These are phyloP conservation scores for Corythoichthys haematopterus DNA, from an alignment of 2,113 vertebrate genomes.

Conservation along the genomic window DNA sequence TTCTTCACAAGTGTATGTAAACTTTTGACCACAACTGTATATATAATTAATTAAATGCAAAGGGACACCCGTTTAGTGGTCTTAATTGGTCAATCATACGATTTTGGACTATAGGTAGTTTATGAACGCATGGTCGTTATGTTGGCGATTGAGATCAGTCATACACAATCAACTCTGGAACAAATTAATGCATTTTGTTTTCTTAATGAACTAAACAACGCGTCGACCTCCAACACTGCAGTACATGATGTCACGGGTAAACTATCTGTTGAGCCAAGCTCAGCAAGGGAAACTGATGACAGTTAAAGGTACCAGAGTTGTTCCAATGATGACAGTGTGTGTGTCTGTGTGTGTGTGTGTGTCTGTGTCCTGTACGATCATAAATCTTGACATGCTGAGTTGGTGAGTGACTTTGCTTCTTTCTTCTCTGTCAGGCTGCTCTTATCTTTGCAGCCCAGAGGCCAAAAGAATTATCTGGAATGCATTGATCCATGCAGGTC, in stretches of 20 bases:
- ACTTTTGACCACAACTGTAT: too few relatives aligned
- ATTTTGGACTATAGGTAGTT: too few relatives aligned
- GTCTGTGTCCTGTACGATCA: conserved; percentile 7
- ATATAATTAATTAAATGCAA: too few relatives aligned
- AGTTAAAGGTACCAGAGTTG: neutral
- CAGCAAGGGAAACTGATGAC: neutral
- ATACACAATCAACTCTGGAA: too few relatives aligned
- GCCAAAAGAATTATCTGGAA: conserved; percentile 47
- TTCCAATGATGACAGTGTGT: neutral
- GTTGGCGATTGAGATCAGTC: neutral
- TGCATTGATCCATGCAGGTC: conserved; percentile 43
- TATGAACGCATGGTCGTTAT: too few relatives aligned
- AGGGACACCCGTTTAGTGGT: too few relatives aligned
- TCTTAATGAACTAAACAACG: neutral
- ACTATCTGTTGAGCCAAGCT: neutral
- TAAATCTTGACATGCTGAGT: conserved; percentile 16
- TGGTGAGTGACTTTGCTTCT: conserved; percentile 24
- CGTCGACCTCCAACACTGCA: neutral
- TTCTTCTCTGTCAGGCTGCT: conserved; percentile 19
- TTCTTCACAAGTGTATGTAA: too few relatives aligned
- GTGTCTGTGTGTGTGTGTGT: conserved; percentile 12
- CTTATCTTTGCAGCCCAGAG: conserved; percentile 58
- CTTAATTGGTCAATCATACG: too few relatives aligned
- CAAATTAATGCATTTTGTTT: too few relatives aligned
- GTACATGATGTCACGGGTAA: neutral